A percentile compares a stretch with the other conserved stretches of the same genome.
These are phyloP conservation scores for Rafetus swinhoei DNA, from an alignment of 2,113 vertebrate genomes.

Conservation along the genomic window DNA sequence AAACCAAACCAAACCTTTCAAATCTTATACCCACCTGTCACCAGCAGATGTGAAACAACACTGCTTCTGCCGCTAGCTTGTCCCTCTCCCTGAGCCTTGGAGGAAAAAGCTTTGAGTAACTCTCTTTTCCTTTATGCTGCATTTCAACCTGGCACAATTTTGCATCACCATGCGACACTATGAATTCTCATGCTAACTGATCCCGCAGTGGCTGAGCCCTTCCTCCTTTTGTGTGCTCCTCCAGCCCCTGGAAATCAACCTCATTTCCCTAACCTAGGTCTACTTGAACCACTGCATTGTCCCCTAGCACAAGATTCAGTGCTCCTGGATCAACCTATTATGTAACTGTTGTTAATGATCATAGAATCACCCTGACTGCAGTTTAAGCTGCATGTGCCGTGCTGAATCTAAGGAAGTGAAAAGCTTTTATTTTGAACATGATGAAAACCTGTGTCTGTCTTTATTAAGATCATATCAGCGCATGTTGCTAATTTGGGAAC, in stretches of 20 bases:
- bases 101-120: background rate
- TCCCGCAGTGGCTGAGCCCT: fast-evolving
- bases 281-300: background rate
- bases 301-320: background rate
- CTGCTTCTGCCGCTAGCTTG: background rate
- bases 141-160: background rate
- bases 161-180: background rate
- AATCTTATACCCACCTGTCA: slow-evolving; percentile 34
- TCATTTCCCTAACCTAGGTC: background rate
- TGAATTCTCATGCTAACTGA: background rate
- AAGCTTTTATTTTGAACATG: background rate
- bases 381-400: background rate
- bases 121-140: background rate
- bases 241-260: background rate
- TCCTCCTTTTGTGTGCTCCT: background rate
- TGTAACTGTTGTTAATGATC: background rate
- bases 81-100: background rate
- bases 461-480: slow-evolving; percentile 35
- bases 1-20: slow-evolving; percentile 4
- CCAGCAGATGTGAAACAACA: background rate
- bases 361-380: background rate
- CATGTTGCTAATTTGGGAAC: slow-evolving; percentile 11
- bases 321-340: background rate
- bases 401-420: background rate
- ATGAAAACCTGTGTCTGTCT: slow-evolving; percentile 10